Evolutionary conservation across 2,888 invertebrate genomes (phyloP).

Genomic region (Stenoptilia bipunctidactyla): DNA sequence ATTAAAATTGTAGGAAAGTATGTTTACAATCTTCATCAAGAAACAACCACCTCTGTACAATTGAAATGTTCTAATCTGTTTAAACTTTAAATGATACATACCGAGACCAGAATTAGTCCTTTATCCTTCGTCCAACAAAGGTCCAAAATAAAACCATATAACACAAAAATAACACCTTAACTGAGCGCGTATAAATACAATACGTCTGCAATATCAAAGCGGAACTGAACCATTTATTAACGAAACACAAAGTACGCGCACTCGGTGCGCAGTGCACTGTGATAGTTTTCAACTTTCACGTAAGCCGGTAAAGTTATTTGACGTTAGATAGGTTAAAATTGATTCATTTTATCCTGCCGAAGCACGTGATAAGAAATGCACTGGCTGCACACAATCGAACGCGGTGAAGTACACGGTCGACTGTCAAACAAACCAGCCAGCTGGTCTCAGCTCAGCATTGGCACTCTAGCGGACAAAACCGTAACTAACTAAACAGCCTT

Average conservation of each 20-base stretch:
- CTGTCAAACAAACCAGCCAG: constrained; percentile 28
- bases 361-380: constrained; percentile 38
- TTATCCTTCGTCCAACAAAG: too few relatives aligned
- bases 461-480: constrained; percentile 33
- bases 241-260: constrained; percentile 26
- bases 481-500: constrained; percentile 22
- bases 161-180: constrained; percentile 47
- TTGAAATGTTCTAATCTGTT: too few relatives aligned
- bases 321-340: constrained; percentile 2
- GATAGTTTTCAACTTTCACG: too few relatives aligned
- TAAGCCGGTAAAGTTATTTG: too few relatives aligned
- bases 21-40: too few relatives aligned
- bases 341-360: constrained; percentile 26
- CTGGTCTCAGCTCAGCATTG: constrained; percentile 22
- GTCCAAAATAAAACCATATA: not conserved
- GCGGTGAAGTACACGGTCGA: constrained; percentile 24
- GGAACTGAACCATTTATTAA: constrained; percentile 30
- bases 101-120: too few relatives aligned
- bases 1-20: too few relatives aligned
- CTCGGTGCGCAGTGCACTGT: not conserved
- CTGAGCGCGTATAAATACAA: constrained; percentile 44
- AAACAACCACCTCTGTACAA: too few relatives aligned
- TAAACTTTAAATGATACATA: too few relatives aligned
- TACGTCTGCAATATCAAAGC: constrained; percentile 37
- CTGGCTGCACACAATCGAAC: constrained; percentile 18